These are phyloP conservation scores for Labeo calbasu DNA, from an alignment of 2,797 vertebrate species.

Conservation along the genomic window DNA sequence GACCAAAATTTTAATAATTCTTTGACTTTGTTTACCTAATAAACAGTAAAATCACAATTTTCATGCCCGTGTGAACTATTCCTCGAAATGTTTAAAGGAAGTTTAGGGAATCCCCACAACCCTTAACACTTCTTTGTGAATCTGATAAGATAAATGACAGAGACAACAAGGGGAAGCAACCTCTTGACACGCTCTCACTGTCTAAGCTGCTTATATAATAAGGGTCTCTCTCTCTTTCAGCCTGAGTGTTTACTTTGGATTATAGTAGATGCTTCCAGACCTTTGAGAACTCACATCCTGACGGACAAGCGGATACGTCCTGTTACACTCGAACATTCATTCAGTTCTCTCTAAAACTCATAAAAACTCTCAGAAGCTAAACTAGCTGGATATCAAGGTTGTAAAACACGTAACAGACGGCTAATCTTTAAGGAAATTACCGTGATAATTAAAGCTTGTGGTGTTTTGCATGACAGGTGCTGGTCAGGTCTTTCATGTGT, in stretches of 20 bases:
- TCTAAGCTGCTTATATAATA: slow-evolving; percentile 32
- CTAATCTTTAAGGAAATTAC: slow-evolving; percentile 55
- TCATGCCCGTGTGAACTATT: not conserved
- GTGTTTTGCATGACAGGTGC: slow-evolving; percentile 48
- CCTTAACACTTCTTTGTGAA: slow-evolving; percentile 8
- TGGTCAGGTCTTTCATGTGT: slow-evolving; percentile 37
- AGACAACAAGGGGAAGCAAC: slow-evolving; percentile 50
- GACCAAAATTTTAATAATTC: not conserved
- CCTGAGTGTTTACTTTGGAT: slow-evolving; percentile 54
- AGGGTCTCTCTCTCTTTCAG: slow-evolving; percentile 18
- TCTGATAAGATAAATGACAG: slow-evolving; percentile 42
- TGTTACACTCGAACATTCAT: not conserved
- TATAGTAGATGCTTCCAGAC: slow-evolving; percentile 41
- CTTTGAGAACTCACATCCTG: slow-evolving; percentile 46
- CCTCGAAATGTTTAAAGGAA: not conserved
- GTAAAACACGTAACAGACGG: slow-evolving; percentile 52
- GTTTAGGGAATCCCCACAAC: slow-evolving; percentile 21
- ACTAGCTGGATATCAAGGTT: slow-evolving; percentile 48
- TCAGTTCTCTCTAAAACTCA: not conserved
- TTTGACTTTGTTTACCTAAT: not conserved
- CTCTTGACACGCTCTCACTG: slow-evolving; percentile 56
- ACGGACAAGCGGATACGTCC: slow-evolving; percentile 29
- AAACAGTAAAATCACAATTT: not conserved
- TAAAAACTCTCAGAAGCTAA: not conserved
- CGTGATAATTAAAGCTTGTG: slow-evolving; percentile 58